A percentile compares a stretch with the other conserved stretches of the same genome.
Conservation (phyloP, 2,888 invertebrate genomes). For the Eristalis arbustorum region DNA sequence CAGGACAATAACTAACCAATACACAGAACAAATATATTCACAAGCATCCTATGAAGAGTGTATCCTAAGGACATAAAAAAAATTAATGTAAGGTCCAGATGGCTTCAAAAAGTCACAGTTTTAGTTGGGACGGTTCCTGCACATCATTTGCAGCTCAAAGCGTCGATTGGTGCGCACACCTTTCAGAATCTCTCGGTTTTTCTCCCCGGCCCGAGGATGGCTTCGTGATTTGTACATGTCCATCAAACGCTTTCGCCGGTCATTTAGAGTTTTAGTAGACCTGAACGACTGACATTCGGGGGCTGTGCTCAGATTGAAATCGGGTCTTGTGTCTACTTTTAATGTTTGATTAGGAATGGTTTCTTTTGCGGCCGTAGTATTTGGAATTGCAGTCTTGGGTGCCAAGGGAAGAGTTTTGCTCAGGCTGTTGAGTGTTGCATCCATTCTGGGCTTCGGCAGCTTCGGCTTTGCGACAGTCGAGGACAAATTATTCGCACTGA, state of each 20-base stretch:
- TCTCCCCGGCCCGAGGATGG: slow-evolving; percentile 45
- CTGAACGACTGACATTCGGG: slow-evolving; percentile 6
- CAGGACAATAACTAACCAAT: background rate
- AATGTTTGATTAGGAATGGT: too few relatives aligned
- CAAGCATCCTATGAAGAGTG: background rate
- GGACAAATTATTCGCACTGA: slow-evolving; percentile 2
- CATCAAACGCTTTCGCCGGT: slow-evolving; percentile 76
- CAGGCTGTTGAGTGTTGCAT: background rate
- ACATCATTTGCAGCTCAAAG: slow-evolving; percentile 87
- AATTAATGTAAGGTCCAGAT: background rate
- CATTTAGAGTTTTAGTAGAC: slow-evolving; percentile 71
- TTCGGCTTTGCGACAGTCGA: background rate
- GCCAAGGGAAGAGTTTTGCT: background rate
- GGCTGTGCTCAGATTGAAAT: slow-evolving; percentile 36
- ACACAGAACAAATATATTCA: slow-evolving; percentile 2
- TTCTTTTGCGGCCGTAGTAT: background rate
- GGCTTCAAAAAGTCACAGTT: background rate
- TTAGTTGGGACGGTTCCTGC: slow-evolving; percentile 80
- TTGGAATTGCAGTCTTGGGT: background rate
- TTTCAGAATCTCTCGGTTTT: slow-evolving; percentile 79
- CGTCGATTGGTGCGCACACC: slow-evolving; percentile 87
- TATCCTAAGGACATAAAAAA: background rate
- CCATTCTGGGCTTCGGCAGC: slow-evolving; percentile 17
- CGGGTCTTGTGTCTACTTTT: background rate
- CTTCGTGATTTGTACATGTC: slow-evolving; percentile 76